A percentile compares a stretch with the other conserved stretches of the same genome.
These are phyloP conservation scores for Volucella bombylans DNA, from an alignment of 2,888 invertebrate genomes.

Conservation along the genomic window DNA sequence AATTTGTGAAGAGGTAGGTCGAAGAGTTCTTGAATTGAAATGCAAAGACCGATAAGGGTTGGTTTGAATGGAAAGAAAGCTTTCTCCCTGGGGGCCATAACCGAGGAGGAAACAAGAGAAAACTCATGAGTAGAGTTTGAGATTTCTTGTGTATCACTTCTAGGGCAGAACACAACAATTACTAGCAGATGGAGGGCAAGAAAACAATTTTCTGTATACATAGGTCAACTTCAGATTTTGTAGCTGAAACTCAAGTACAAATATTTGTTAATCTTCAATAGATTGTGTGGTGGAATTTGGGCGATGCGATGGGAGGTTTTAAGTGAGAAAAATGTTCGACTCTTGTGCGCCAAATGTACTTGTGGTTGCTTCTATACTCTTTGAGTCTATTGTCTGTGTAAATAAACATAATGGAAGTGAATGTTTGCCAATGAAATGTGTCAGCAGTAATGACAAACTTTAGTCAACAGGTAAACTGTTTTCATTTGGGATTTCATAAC, in stretches of 20 bases:
- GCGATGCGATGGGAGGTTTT: background rate
- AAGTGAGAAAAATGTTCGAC: conserved; percentile 32
- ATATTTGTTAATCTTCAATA: conserved; percentile 59
- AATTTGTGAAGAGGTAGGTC: conserved; percentile 89
- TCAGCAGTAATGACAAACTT: conserved; percentile 51
- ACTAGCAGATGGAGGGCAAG: conserved; percentile 5
- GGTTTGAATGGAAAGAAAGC: conserved; percentile 62
- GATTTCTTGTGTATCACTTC: conserved; percentile 23
- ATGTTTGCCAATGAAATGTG: conserved; percentile 61
- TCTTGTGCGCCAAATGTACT: conserved; percentile 50
- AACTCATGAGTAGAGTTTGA: conserved; percentile 41
- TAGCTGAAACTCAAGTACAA: conserved; percentile 62
- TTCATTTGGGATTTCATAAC: conserved; percentile 2
- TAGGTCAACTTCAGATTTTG: conserved; percentile 55
- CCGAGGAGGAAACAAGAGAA: conserved; percentile 2
- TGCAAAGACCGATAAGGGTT: conserved; percentile 2
- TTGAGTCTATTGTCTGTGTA: conserved; percentile 55
- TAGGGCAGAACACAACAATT: background rate
- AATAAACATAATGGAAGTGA: conserved; percentile 51
- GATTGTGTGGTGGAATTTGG: background rate
- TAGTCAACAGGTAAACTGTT: conserved; percentile 58
- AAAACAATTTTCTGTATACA: conserved; percentile 45
- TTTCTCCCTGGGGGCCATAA: conserved; percentile 78
- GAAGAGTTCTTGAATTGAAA: conserved; percentile 31
- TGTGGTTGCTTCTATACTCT: conserved; percentile 56